These are phyloP conservation scores for Atrina japonica DNA, from an alignment of 2,888 invertebrate genomes.

Conservation along the genomic window DNA sequence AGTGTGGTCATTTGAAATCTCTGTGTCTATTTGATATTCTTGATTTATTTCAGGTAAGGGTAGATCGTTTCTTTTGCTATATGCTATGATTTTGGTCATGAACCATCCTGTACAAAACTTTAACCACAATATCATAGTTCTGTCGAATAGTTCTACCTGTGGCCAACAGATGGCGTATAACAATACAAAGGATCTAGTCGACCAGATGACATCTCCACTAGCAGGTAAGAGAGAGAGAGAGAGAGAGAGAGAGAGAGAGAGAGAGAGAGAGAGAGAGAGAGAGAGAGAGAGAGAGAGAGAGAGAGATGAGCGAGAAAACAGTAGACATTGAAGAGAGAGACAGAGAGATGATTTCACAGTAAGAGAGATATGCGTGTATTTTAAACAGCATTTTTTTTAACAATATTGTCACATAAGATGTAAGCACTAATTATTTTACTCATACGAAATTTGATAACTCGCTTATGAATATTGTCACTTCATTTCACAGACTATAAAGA, in stretches of 20 bases:
- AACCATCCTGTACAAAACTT: slow-evolving; percentile 75
- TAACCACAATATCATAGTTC: slow-evolving; percentile 70
- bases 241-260: slow-evolving; percentile 16
- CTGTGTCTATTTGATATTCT: too few species aligned
- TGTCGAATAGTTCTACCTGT: slow-evolving; percentile 74
- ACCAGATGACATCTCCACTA: slow-evolving; percentile 66
- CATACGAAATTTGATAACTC: too few species aligned
- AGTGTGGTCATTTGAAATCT: too few species aligned
- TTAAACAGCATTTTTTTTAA: too few species aligned
- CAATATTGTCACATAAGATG: too few species aligned
- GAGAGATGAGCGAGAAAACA: too few species aligned
- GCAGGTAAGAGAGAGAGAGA: slow-evolving; percentile 39
- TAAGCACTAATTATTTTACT: too few species aligned
- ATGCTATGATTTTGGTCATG: slow-evolving; percentile 73
- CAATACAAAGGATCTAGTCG: slow-evolving; percentile 69
- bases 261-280: slow-evolving; percentile 20
- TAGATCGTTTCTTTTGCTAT: slow-evolving; percentile 70
- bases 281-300: too few species aligned
- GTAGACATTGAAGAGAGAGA: too few species aligned
- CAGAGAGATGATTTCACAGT: too few species aligned
- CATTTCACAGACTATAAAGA: too few species aligned
- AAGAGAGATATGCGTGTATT: neutral
- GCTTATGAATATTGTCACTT: neutral
- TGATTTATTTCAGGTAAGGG: slow-evolving; percentile 67
- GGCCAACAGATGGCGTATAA: slow-evolving; percentile 75